Evolutionary conservation across 2,888 invertebrate genomes (phyloP).

Genomic region (Leptogaster cylindrica): DNA sequence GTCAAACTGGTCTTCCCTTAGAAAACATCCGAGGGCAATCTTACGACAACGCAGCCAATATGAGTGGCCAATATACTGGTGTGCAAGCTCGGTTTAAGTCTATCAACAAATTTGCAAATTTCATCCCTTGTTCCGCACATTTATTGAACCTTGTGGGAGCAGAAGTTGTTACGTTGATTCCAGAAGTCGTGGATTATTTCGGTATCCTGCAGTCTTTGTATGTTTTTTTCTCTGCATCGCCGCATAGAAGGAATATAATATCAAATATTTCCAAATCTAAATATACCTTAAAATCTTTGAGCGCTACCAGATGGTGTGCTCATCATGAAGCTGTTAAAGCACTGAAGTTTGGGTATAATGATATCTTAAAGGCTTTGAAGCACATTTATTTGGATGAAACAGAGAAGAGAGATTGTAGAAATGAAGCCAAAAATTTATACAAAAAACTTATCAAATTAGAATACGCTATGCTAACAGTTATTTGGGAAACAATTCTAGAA

Average conservation of each 20-base stretch:
- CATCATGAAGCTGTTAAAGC: slow-evolving; percentile 42
- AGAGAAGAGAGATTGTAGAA: slow-evolving; percentile 48
- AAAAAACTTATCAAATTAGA: slow-evolving; percentile 48
- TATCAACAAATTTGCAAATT: slow-evolving; percentile 42
- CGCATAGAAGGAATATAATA: not conserved
- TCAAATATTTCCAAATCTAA: too few relatives aligned
- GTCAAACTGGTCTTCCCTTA: slow-evolving; percentile 44
- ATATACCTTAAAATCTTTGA: slow-evolving; percentile 48
- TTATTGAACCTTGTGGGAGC: slow-evolving; percentile 38
- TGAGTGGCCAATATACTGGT: slow-evolving; percentile 45
- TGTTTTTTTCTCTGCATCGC: not conserved
- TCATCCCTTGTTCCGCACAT: slow-evolving; percentile 35
- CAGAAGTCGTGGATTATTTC: not conserved
- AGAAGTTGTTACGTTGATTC: slow-evolving; percentile 37
- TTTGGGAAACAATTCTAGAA: too few relatives aligned
- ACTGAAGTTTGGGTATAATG: slow-evolving; percentile 30
- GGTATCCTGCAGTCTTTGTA: not conserved
- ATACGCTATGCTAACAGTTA: too few relatives aligned
- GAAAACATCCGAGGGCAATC: slow-evolving; percentile 43
- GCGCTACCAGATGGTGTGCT: slow-evolving; percentile 43
- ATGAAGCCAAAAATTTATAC: slow-evolving; percentile 47
- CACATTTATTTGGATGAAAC: slow-evolving; percentile 44
- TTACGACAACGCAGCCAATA: slow-evolving; percentile 47
- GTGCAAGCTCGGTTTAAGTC: slow-evolving; percentile 41
- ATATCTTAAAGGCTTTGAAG: slow-evolving; percentile 42